Base-by-base conservation (phyloP, 2,888 invertebrate genomes). In the Andrena dorsata region DNA sequence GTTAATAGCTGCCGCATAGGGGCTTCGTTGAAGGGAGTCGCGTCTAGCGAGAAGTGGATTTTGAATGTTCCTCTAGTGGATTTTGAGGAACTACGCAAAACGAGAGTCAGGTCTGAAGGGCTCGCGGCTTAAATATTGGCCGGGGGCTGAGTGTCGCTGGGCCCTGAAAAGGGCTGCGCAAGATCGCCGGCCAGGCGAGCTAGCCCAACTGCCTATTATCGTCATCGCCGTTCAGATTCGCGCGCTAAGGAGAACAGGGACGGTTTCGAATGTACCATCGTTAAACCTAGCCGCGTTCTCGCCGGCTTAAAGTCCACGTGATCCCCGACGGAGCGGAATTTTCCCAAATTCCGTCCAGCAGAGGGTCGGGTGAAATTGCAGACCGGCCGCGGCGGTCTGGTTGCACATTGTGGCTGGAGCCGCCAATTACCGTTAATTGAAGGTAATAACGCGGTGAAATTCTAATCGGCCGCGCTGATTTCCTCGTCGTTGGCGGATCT, bases 1-100 rank as follows among this genome's bases (percentile, higher is more conserved):
- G 76, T 79, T 87, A 87, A 87, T 79, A 85, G 80, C 60, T 65
- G 76, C 69, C 53, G 76, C 56, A 64, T 7, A 64, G 47, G 74
- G 71, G 75, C 56, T 20, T 35, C 20, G 13, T n/a, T 30, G 64
- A 75, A 61, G 64, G 73, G 32, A 74, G 70, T 61, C 64, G 61
- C 30, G 51, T 71, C 76, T 82, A 72, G 58, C 23, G 28, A 7
- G 74, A 81, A 80, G 70, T 80, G 82, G 74, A 87, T 87, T 83
- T 79, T 73, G 65, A 74, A 69, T 71, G 73, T 63, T 35, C 53
- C 56, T 76, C 69, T 41, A 58, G 49, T 61, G 56, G 72, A 80
- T 79, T 72, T 70, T 76, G 63, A 82, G 66, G 49, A 80, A 71
- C 47, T 28, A 76, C 61, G 28, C 70, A 56, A 58, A 72, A 81